phyloP scores from a whole-genome alignment of 1,140 invertebrate species.

The Odontomachus brunneus region DNA sequence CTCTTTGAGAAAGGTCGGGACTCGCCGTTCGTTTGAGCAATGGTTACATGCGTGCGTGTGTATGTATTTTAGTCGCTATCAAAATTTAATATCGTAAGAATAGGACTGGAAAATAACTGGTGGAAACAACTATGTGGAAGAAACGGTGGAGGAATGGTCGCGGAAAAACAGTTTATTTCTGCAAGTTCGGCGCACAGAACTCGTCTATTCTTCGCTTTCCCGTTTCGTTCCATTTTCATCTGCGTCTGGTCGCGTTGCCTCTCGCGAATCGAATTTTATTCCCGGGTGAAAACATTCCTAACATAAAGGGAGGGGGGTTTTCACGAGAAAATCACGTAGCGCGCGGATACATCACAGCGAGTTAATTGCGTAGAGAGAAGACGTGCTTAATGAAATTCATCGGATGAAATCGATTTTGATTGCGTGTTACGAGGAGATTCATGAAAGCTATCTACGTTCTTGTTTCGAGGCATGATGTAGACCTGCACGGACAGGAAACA shows the following conservation, averaged over 20 bases:
- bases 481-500: background rate
- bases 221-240: background rate
- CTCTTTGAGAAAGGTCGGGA: background rate
- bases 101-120: background rate
- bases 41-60: background rate
- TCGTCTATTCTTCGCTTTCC: background rate
- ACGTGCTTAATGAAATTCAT: constrained; percentile 6
- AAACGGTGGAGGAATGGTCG: background rate
- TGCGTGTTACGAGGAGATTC: background rate
- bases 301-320: background rate
- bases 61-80: background rate
- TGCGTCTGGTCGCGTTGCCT: background rate
- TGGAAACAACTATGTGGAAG: background rate
- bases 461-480: constrained; percentile 4
- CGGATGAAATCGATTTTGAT: constrained; percentile 5
- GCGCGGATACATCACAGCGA: background rate
- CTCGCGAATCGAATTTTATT: background rate
- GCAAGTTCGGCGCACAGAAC: background rate
- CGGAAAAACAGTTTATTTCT: background rate
- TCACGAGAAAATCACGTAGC: background rate
- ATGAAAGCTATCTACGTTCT: background rate
- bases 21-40: background rate
- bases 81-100: constrained; percentile 18
- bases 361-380: too few species aligned
- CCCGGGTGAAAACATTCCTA: background rate